Percentiles rank a stretch among this genome's conserved stretches.
Evolutionary conservation across 92 coral and sea anemone genomes (phyloP).

Genomic region (Porites cylindrica): DNA sequence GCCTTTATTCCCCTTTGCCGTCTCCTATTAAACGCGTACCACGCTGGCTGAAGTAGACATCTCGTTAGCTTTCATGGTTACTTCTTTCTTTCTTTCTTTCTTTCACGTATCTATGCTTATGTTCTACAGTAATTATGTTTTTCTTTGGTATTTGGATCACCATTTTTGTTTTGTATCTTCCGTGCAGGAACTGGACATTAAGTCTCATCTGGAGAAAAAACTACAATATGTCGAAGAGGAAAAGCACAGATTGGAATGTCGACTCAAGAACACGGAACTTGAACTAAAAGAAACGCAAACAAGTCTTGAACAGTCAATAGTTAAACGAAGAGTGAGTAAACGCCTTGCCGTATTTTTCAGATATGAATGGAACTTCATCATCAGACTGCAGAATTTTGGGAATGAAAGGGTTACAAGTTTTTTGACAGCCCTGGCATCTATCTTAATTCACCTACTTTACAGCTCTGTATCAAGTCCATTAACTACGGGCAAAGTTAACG

Average conservation of each 20-base stretch:
- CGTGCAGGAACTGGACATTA: conserved; percentile 52
- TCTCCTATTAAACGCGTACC: too few species aligned
- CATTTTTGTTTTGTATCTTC: background rate
- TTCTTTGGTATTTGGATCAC: background rate
- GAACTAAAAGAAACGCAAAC: conserved; percentile 75
- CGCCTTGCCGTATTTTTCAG: background rate
- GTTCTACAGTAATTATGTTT: background rate
- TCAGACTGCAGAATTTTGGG: too few species aligned
- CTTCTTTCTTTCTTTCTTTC: too few species aligned
- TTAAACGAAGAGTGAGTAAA: conserved; percentile 69
- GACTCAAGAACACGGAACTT: conserved; percentile 68
- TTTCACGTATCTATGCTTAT: too few species aligned
- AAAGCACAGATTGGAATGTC: conserved; percentile 78
- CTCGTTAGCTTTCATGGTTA: too few species aligned
- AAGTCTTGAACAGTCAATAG: conserved; percentile 57
- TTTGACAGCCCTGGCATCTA: too few species aligned
- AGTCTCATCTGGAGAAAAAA: conserved; percentile 70
- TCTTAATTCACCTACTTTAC: too few species aligned
- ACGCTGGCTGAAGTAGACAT: too few species aligned
- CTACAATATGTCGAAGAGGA: conserved; percentile 77
- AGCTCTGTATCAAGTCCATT: too few species aligned
- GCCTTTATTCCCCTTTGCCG: too few species aligned
- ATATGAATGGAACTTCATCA: background rate
- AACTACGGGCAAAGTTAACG: too few species aligned
- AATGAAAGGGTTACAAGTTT: too few species aligned